A percentile compares a stretch with the other conserved stretches of the same genome.
Evolutionary conservation across 2,888 invertebrate species (phyloP).

Genomic region (Heterodera filipjevi): DNA sequence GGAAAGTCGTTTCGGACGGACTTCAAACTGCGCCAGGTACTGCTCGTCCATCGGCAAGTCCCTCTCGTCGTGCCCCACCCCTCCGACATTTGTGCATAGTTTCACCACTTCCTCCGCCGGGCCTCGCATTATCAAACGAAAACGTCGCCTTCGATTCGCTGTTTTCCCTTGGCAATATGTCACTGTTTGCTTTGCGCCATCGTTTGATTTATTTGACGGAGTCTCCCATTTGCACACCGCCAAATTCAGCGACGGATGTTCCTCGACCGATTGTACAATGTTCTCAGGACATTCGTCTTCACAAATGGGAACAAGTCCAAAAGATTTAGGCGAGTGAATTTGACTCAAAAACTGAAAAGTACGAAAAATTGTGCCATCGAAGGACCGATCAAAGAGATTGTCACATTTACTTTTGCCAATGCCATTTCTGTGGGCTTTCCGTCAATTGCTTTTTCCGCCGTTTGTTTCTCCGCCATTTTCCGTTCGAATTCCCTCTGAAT

Average conservation of each 20-base stretch:
- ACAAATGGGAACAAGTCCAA: neutral
- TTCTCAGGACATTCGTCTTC: neutral
- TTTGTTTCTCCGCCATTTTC: neutral
- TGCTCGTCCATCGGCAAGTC: constrained; percentile 34
- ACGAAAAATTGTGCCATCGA: neutral
- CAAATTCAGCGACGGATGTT: neutral
- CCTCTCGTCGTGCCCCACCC: constrained; percentile 33
- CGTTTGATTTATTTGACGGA: neutral
- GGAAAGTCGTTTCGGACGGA: constrained; percentile 17
- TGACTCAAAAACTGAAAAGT: neutral
- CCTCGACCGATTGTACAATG: neutral
- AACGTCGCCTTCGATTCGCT: neutral
- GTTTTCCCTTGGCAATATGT: neutral
- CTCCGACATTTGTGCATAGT: constrained; percentile 36
- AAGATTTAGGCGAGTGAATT: neutral
- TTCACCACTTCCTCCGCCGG: constrained; percentile 44
- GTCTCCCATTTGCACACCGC: neutral
- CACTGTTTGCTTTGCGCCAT: neutral
- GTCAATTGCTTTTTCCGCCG: neutral
- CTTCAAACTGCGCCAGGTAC: constrained; percentile 39
- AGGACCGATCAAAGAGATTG: neutral
- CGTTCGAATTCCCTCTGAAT: too few species aligned
- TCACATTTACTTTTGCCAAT: neutral
- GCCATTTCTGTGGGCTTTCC: neutral
- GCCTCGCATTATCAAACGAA: constrained; percentile 42